Conservation (phyloP, 2,797 vertebrate species). For the Girardinus metallicus region DNA sequence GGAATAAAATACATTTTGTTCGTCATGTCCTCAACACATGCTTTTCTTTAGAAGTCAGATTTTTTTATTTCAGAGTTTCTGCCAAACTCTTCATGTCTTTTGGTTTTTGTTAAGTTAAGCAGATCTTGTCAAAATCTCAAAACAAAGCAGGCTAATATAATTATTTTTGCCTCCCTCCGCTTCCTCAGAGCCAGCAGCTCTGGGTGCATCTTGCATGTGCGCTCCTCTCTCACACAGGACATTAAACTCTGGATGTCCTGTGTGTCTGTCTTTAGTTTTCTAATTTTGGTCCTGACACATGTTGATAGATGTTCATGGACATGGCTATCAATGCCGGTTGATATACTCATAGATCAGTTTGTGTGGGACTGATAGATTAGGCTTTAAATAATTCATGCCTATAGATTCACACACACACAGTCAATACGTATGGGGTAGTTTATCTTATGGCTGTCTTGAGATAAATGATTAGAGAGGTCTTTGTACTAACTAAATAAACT, state of each 20-base stretch:
- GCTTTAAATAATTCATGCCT: conserved; percentile 60
- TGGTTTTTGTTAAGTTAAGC: background rate
- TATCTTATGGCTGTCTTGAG: conserved; percentile 63
- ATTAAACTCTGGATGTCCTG: conserved; percentile 33
- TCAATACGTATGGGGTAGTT: conserved; percentile 44
- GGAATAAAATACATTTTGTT: background rate
- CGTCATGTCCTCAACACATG: background rate
- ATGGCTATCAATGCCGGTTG: conserved; percentile 43
- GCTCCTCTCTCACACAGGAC: conserved; percentile 24
- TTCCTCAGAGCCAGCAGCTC: conserved; percentile 43
- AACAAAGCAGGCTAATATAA: conserved; percentile 39
- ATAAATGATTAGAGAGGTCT: conserved; percentile 50
- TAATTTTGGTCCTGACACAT: conserved; percentile 57
- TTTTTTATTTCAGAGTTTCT: background rate
- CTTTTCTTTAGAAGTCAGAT: background rate
- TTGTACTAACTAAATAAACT: conserved; percentile 38
- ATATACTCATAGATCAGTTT: conserved; percentile 65
- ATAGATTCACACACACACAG: conserved; percentile 40
- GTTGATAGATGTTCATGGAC: conserved; percentile 62
- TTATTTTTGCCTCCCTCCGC: conserved; percentile 22
- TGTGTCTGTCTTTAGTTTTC: conserved; percentile 47
- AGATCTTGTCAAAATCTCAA: background rate
- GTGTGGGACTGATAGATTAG: conserved; percentile 58
- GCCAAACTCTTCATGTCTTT: too few species aligned
- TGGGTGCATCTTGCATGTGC: conserved; percentile 29